A percentile compares a stretch with the other conserved stretches of the same genome.
phyloP scores from a whole-genome alignment of 2,797 vertebrate genomes.

The Sebastiscus tertius region DNA sequence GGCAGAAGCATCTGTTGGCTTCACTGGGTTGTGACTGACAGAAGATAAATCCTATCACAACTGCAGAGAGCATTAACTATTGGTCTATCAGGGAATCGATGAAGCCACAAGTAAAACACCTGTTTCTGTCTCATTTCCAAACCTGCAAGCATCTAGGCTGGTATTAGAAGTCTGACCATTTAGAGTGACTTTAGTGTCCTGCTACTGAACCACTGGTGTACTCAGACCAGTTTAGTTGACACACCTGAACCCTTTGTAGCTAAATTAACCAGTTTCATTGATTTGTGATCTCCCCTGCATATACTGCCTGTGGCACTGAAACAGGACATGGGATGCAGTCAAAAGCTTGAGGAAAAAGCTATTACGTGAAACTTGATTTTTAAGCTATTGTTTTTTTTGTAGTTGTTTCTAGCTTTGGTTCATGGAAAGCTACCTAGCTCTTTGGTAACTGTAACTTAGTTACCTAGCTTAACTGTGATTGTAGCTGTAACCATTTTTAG shows the following conservation, averaged over 20 bases:
- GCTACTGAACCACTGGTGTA: not conserved
- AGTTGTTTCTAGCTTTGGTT: not conserved
- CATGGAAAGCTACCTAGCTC: not conserved
- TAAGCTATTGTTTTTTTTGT: not conserved
- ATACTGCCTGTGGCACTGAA: not conserved
- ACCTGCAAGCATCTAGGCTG: not conserved
- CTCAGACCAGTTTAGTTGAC: not conserved
- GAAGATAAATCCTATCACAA: constrained; percentile 3
- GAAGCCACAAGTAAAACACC: not conserved
- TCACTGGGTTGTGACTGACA: constrained; percentile 21
- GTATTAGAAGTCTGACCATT: not conserved
- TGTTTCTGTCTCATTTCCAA: not conserved
- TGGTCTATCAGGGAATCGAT: constrained; percentile 2
- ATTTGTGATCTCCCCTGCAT: not conserved
- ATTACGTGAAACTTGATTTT: not conserved
- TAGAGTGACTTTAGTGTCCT: not conserved
- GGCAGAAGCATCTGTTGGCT: not conserved
- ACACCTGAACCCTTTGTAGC: not conserved
- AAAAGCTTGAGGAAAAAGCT: not conserved
- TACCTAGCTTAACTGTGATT: not conserved
- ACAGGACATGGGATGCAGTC: not conserved
- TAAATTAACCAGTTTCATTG: too few relatives aligned
- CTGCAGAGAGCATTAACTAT: not conserved
- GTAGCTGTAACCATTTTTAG: too few relatives aligned
- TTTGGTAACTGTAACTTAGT: not conserved